Conservation (phyloP, 1,140 invertebrate genomes). For the Tetramorium simillimum region DNA sequence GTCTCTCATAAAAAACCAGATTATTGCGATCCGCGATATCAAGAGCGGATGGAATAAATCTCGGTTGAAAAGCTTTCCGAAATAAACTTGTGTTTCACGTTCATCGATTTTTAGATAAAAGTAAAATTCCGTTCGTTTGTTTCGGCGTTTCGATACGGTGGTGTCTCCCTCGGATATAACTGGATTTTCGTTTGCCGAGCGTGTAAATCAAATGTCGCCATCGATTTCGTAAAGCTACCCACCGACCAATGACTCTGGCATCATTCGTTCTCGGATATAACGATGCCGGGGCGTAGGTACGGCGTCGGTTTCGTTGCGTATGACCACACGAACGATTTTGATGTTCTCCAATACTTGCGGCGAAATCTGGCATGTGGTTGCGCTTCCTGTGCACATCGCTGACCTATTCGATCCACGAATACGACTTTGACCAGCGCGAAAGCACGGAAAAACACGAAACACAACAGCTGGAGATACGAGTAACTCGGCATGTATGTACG, state of each 20-base stretch:
- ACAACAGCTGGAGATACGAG: not conserved
- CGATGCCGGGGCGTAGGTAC: too few species aligned
- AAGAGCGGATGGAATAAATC: not conserved
- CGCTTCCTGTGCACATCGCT: not conserved
- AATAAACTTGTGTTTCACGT: not conserved
- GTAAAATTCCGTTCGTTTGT: not conserved
- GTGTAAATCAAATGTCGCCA: conserved; percentile 15
- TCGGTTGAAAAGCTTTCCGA: not conserved
- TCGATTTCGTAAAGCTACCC: conserved; percentile 20
- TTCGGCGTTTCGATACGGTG: not conserved
- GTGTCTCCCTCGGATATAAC: too few species aligned
- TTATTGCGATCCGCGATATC: not conserved
- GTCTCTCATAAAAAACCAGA: not conserved
- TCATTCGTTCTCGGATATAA: not conserved
- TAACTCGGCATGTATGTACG: not conserved
- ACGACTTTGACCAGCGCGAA: not conserved
- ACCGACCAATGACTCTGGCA: conserved; percentile 1
- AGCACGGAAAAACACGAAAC: not conserved
- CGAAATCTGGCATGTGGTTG: not conserved
- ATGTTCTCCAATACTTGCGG: conserved; percentile 33
- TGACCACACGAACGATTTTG: conserved; percentile 33
- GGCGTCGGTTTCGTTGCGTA: not conserved
- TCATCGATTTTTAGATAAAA: not conserved
- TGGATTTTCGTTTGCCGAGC: not conserved
- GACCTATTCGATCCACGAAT: conserved; percentile 9